phyloP scores from a whole-genome alignment of 2,888 invertebrate genomes.

The Aquatica leii region DNA sequence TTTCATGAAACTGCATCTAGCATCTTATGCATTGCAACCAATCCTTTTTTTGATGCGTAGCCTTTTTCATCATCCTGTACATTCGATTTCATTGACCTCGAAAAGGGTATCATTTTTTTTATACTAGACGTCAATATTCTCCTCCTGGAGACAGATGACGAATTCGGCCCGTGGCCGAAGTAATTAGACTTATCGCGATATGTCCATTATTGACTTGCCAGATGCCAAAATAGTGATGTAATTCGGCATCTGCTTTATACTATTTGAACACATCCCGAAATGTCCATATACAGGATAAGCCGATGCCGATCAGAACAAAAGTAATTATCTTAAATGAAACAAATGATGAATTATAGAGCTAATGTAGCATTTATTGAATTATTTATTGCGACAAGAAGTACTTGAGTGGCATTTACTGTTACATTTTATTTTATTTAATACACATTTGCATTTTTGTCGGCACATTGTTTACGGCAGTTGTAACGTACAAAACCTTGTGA shows the following conservation, averaged over 20 bases:
- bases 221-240: not conserved
- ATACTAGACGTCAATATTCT: too few species aligned
- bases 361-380: constrained; percentile 1
- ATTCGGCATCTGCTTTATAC: not conserved
- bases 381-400: constrained; percentile 14
- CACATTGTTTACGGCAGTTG: constrained; percentile 13
- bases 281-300: not conserved
- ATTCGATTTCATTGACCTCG: too few species aligned
- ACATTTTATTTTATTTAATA: too few species aligned
- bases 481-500: constrained; percentile 14
- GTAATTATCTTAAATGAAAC: not conserved
- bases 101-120: too few species aligned
- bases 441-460: constrained; percentile 15
- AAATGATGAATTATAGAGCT: not conserved
- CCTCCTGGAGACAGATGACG: constrained; percentile 9
- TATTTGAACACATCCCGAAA: constrained; percentile 1
- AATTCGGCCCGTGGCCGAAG: not conserved
- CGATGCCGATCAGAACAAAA: too few species aligned
- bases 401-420: constrained; percentile 16
- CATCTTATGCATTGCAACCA: too few species aligned
- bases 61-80: too few species aligned
- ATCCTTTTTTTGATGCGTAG: too few species aligned
- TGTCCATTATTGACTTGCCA: not conserved
- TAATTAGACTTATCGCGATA: not conserved
- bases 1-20: too few species aligned